Percentiles rank a stretch among this genome's conserved stretches.
Conservation (phyloP, 37 sponge, comb jelly and placozoan species). For the Aphrocallistes beatrix region DNA sequence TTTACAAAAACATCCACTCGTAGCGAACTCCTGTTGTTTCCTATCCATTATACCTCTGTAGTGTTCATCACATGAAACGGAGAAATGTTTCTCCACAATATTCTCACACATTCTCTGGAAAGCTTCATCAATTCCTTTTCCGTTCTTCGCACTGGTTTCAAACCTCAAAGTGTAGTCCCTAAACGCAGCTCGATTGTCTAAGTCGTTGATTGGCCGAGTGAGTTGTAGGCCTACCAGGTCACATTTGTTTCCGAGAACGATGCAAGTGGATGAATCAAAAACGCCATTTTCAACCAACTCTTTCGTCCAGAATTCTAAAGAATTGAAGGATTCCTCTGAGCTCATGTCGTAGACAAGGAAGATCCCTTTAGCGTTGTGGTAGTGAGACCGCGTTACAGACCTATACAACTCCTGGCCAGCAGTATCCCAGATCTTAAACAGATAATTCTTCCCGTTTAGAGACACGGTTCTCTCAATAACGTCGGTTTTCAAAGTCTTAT, state of each 20-base stretch:
- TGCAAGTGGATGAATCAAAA: not conserved
- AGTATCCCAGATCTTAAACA: not conserved
- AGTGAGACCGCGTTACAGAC: not conserved
- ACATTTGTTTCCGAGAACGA: not conserved
- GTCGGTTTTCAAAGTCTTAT: not conserved
- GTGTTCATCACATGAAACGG: not conserved
- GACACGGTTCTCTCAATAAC: not conserved
- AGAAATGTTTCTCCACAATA: not conserved
- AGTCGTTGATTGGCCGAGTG: not conserved
- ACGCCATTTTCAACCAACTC: not conserved
- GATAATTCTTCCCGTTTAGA: not conserved
- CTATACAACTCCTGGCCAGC: not conserved
- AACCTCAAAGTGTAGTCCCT: not conserved
- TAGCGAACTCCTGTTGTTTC: not conserved
- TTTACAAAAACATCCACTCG: not conserved
- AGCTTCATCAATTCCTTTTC: not conserved
- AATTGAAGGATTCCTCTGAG: not conserved
- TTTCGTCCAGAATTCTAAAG: not conserved
- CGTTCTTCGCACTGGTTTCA: not conserved
- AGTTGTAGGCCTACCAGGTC: not conserved
- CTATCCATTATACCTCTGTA: not conserved
- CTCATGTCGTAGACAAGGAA: not conserved
- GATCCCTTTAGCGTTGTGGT: not conserved
- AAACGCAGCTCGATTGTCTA: not conserved
- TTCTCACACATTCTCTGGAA: slow-evolving; percentile 1